These are phyloP conservation scores for Tympanuchus pallidicinctus DNA, from an alignment of 2,113 vertebrate species.

Conservation along the genomic window DNA sequence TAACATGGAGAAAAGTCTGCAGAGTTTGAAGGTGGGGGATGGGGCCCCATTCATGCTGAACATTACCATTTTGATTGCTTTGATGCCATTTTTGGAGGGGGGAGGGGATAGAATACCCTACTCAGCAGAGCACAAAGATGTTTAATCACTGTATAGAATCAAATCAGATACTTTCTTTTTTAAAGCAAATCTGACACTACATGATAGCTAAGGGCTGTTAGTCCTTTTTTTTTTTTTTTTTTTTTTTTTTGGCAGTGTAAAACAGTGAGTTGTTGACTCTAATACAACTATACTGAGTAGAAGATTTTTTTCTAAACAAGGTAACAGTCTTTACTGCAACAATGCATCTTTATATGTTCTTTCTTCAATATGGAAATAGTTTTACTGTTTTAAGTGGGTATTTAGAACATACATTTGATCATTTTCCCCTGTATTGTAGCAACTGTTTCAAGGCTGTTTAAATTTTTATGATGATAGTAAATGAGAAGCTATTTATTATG, in stretches of 20 bases:
- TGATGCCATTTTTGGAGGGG: conserved; percentile 95
- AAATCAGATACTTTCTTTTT: conserved; percentile 78
- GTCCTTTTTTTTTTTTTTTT: conserved; percentile 14
- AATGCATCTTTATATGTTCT: conserved; percentile 64
- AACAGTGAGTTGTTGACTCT: conserved; percentile 75
- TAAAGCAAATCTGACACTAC: conserved; percentile 46
- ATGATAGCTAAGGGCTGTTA: conserved; percentile 51
- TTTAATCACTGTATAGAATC: conserved; percentile 83
- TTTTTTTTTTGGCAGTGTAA: conserved; percentile 24
- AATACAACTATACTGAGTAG: background rate
- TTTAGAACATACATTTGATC: conserved; percentile 58
- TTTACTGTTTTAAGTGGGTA: conserved; percentile 51
- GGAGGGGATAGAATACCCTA: conserved; percentile 87
- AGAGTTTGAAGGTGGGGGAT: conserved; percentile 91
- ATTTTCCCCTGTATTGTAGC: conserved; percentile 38
- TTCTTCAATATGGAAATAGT: conserved; percentile 51
- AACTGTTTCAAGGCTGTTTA: conserved; percentile 73
- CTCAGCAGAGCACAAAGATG: conserved; percentile 86
- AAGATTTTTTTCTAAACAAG: conserved; percentile 40
- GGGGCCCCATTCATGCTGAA: conserved; percentile 91
- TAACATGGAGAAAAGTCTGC: conserved; percentile 94
- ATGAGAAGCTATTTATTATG: conserved; percentile 76
- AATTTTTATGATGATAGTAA: conserved; percentile 73
- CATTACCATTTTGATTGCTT: conserved; percentile 99
- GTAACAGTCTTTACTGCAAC: conserved; percentile 52